Percentiles rank a stretch among this genome's conserved stretches.
Evolutionary conservation across 2,113 vertebrate species (phyloP).

Genomic region (Menidia beryllina): DNA sequence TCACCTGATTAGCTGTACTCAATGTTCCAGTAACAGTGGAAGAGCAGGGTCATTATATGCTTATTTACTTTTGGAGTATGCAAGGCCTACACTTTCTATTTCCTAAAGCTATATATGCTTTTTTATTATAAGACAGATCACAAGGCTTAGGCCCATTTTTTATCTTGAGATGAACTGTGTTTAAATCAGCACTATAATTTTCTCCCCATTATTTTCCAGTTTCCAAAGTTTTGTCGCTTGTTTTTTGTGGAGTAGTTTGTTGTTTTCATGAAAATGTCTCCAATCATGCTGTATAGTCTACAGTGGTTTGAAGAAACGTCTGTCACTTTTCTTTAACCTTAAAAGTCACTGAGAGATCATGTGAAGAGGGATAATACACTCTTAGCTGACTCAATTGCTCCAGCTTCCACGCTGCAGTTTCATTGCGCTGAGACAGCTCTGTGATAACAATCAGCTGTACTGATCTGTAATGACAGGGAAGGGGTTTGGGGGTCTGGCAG

Average conservation of each 20-base stretch:
- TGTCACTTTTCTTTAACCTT: conserved; percentile 13
- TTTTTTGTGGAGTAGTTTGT: conserved; percentile 1
- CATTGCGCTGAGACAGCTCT: conserved; percentile 29
- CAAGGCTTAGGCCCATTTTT: neutral
- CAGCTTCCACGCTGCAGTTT: conserved; percentile 32
- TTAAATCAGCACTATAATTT: neutral
- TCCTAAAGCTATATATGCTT: conserved; percentile 8
- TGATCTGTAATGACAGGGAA: conserved; percentile 66
- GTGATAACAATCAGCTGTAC: conserved; percentile 59
- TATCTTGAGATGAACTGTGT: neutral
- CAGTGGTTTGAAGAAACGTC: conserved; percentile 4
- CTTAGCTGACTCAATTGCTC: conserved; percentile 20
- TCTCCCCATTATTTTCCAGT: neutral
- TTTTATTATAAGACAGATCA: conserved; percentile 12
- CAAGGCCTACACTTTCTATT: neutral
- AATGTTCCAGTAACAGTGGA: conserved; percentile 21
- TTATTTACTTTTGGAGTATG: conserved; percentile 24
- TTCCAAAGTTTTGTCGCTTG: neutral
- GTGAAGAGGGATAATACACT: conserved; percentile 13
- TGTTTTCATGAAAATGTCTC: conserved; percentile 3
- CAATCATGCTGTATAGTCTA: neutral
- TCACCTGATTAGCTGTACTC: conserved; percentile 20
- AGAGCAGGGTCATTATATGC: conserved; percentile 36
- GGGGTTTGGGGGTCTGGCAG: conserved; percentile 20
- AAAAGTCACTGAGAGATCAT: conserved; percentile 24